Conservation (phyloP, 2,113 vertebrate species). For the Zosterops borbonicus region DNA sequence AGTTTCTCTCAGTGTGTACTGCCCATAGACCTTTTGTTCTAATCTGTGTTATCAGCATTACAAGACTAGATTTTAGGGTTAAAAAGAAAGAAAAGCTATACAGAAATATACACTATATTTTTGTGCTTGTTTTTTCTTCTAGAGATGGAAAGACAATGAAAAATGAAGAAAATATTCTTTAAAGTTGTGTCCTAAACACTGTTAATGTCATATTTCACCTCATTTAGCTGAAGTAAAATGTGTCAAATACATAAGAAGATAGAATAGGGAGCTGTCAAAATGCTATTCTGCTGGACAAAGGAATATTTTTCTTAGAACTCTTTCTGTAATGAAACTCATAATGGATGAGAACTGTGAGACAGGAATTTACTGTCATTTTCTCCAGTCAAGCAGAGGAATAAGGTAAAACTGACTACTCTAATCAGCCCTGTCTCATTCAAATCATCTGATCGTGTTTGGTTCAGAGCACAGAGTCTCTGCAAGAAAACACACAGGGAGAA, state of each 20-base stretch:
- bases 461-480: background rate
- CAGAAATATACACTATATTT: background rate
- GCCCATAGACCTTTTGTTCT: background rate
- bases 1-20: background rate
- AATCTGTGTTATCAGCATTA: background rate
- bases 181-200: background rate
- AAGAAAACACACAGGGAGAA: background rate
- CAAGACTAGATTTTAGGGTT: background rate
- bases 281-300: background rate
- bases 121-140: background rate
- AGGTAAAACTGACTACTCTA: background rate
- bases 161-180: background rate
- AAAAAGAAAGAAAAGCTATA: background rate
- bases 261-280: background rate
- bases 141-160: background rate
- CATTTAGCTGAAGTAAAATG: background rate
- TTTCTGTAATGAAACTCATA: background rate
- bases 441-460: background rate
- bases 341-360: background rate
- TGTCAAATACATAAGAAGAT: background rate
- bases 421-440: background rate
- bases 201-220: background rate
- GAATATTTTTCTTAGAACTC: background rate
- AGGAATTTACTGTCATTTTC: background rate
- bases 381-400: background rate